Conservation (phyloP, 2,113 vertebrate genomes). For the Pipa parva region DNA sequence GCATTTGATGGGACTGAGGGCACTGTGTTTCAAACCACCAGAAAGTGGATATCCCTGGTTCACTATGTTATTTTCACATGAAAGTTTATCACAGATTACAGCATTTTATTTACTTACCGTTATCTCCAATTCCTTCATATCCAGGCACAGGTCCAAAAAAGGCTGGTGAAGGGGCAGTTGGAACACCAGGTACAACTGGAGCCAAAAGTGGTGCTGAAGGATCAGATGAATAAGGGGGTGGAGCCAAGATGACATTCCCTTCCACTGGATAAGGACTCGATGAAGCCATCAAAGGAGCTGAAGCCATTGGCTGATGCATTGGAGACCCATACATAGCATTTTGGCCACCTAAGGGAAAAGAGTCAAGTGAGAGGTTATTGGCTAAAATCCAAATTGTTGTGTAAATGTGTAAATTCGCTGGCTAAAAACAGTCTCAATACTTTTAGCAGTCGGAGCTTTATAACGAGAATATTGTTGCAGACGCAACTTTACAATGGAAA, state of each 20-base stretch:
- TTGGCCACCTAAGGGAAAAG: neutral
- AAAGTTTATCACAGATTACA: too few species aligned
- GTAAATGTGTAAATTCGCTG: too few species aligned
- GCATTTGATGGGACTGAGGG: too few species aligned
- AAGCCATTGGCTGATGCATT: neutral
- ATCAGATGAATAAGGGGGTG: neutral
- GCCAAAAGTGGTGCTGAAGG: neutral
- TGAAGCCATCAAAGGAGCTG: neutral
- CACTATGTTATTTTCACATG: too few species aligned
- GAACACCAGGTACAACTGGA: neutral
- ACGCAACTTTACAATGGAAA: too few species aligned
- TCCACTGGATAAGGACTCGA: slow-evolving; percentile 2
- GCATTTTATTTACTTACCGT: slow-evolving; percentile 25
- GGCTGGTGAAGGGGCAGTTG: slow-evolving; percentile 45
- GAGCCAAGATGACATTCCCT: neutral
- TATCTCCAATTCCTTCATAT: slow-evolving; percentile 45
- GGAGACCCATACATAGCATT: neutral
- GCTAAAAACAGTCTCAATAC: too few species aligned
- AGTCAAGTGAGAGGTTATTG: too few species aligned
- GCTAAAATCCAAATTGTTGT: too few species aligned
- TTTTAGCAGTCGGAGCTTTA: too few species aligned
- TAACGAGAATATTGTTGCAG: too few species aligned
- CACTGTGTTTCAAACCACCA: too few species aligned
- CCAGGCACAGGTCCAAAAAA: slow-evolving; percentile 37
- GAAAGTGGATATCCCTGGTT: too few species aligned